Evolutionary conservation across 1,140 invertebrate species (phyloP).

Genomic region (Orussus abietinus): DNA sequence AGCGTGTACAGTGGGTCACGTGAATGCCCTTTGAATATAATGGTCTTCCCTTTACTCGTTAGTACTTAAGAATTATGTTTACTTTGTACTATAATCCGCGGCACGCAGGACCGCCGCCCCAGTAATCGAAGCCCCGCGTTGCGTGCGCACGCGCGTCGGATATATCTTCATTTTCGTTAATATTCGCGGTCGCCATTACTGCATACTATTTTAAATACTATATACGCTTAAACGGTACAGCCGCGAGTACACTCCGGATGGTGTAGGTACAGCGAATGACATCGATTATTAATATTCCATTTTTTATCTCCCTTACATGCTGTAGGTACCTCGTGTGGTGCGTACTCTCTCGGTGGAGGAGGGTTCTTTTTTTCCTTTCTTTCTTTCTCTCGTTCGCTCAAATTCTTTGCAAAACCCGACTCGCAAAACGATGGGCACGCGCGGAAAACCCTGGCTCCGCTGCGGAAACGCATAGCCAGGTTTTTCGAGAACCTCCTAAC

Average conservation of each 20-base stretch:
- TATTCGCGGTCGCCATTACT: background rate
- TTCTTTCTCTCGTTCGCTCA: background rate
- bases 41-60: constrained; percentile 23
- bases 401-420: too few relatives aligned
- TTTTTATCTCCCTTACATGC: background rate
- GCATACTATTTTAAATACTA: background rate
- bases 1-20: constrained; percentile 22
- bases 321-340: constrained; percentile 3
- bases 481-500: too few relatives aligned
- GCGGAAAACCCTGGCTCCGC: background rate
- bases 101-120: constrained; percentile 26
- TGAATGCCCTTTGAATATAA: constrained; percentile 15
- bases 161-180: constrained; percentile 10
- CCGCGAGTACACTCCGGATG: constrained; percentile 16
- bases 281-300: constrained; percentile 15
- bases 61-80: constrained; percentile 37
- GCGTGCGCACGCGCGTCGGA: constrained; percentile 19
- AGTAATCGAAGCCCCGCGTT: constrained; percentile 33
- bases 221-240: constrained; percentile 32
- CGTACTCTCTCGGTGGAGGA: background rate
- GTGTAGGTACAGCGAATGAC: constrained; percentile 21
- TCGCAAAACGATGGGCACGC: too few relatives aligned
- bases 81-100: constrained; percentile 52
- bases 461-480: too few relatives aligned
- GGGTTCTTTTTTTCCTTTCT: constrained; percentile 1